Conservation (phyloP, 2,888 invertebrate genomes). For the Lepidocyrtoides sp. region DNA sequence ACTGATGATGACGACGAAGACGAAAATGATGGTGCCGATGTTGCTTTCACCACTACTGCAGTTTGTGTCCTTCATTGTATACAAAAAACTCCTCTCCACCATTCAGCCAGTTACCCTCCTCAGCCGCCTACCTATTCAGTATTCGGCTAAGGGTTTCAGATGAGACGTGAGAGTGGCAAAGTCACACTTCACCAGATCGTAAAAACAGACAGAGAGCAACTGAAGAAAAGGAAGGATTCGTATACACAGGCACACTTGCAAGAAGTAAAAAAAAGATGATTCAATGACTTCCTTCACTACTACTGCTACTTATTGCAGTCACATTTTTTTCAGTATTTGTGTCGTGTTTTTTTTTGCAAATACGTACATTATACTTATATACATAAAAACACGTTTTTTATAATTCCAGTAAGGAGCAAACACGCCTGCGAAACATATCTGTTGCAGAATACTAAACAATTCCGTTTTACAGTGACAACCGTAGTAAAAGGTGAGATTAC, state of each 20-base stretch:
- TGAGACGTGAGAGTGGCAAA: constrained; percentile 85
- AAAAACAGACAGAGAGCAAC: constrained; percentile 80
- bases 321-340: constrained; percentile 60
- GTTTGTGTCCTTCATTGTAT: constrained; percentile 46
- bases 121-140: constrained; percentile 81
- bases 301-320: constrained; percentile 65
- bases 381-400: background rate
- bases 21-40: constrained; percentile 6
- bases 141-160: constrained; percentile 83
- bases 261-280: constrained; percentile 67
- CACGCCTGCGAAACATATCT: constrained; percentile 43
- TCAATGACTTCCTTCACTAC: constrained; percentile 55
- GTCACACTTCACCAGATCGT: constrained; percentile 85
- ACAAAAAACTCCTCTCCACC: background rate
- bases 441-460: constrained; percentile 59
- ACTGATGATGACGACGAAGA: constrained; percentile 42
- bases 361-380: constrained; percentile 3
- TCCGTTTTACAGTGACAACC: background rate
- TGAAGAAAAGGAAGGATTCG: constrained; percentile 81
- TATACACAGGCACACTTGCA: constrained; percentile 74
- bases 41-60: constrained; percentile 63
- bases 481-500: constrained; percentile 33
- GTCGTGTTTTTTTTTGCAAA: constrained; percentile 57
- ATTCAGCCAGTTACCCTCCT: background rate
- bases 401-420: constrained; percentile 31